Percentiles rank a stretch among this genome's conserved stretches.
Evolutionary conservation across 2,113 vertebrate genomes (phyloP).

Genomic region (Probosciger aterrimus): DNA sequence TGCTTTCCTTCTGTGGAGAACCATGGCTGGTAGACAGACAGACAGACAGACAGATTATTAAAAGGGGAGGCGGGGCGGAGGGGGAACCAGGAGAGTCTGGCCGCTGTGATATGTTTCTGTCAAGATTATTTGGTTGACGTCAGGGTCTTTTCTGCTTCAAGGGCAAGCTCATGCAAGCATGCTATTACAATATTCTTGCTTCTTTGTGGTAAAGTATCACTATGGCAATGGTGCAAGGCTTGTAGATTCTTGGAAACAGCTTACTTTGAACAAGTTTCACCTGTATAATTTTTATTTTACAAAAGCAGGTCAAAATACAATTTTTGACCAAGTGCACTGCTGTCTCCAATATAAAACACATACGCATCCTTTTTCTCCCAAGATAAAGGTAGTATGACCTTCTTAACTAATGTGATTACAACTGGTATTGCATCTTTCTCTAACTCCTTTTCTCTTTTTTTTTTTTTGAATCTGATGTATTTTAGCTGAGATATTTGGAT

Average conservation of each 20-base stretch:
- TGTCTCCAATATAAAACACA: not conserved
- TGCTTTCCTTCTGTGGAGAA: not conserved
- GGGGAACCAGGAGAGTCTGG: not conserved
- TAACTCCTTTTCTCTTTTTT: not conserved
- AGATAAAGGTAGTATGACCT: not conserved
- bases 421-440: not conserved
- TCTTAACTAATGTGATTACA: not conserved
- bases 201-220: not conserved
- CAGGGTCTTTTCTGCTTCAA: not conserved
- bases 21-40: not conserved
- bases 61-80: not conserved
- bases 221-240: not conserved
- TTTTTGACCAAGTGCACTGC: not conserved
- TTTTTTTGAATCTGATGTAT: not conserved
- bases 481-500: not conserved
- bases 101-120: not conserved
- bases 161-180: not conserved
- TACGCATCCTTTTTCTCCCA: not conserved
- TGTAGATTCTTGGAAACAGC: not conserved
- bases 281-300: not conserved
- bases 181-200: not conserved
- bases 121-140: not conserved
- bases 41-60: not conserved
- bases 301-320: not conserved
- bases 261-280: not conserved